Base-by-base conservation (phyloP, 2,888 invertebrate genomes). In the Perdita meconis region DNA sequence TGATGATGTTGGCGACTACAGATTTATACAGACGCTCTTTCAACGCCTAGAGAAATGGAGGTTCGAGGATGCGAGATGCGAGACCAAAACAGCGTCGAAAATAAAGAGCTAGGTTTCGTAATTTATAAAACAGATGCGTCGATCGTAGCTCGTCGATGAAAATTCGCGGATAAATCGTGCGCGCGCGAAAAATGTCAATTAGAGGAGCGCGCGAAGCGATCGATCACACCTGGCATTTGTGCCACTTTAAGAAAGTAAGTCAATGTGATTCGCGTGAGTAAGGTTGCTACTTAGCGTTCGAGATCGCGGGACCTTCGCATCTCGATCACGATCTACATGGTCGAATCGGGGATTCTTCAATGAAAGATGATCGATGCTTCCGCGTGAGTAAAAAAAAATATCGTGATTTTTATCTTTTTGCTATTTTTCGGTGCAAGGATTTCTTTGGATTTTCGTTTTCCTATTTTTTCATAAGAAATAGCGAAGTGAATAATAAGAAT, bases 201-300 rank as follows among this genome's bases (percentile, higher is more conserved):
- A 51, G 47, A 61, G 24, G 59, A 60, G 47, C 56, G 71, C 73
- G 78, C 74, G 81, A 77, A 70, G 60, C 83, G 77, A 84, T 86
- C 83, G 86, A 86, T 79, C 82, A 74, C 56, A 75, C 78, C 71
- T 81, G 85, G 84, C 82, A 81, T 84, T 80, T 81, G 86, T 85
- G 86, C 84, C 86, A 85, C 85, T 86, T 89, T 84, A 86, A 81
- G 86, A 88, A 89, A 90, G 90, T 90, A 87, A 89, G 89, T 88
- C 89, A 90, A 90, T 90, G 89, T 82, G 79, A 89, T 89, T 85
- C 89, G 85, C 79, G 74, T 77, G 86, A 82, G 80, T 83, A 87
- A 84, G 87, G 85, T 80, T 86, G 76, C 74, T 77, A 16, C 51
- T 47, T 61, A 78, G 64, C 65, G 59, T 16, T 57, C 34, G 51